Percentiles rank a stretch among this genome's conserved stretches.
phyloP scores from a whole-genome alignment of 2,888 invertebrate species.

The Sturmia bella region DNA sequence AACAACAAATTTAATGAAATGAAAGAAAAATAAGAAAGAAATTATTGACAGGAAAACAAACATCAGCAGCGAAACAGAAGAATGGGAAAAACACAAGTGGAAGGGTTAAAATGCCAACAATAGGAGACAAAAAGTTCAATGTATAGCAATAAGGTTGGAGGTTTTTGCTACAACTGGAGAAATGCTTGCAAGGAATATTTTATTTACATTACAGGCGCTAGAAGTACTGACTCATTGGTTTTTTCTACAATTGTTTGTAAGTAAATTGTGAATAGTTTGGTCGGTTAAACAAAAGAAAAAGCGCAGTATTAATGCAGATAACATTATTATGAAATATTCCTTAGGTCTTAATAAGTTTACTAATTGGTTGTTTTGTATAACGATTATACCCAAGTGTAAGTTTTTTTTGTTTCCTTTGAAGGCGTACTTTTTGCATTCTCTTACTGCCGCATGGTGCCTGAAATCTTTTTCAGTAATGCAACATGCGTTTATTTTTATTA shows the following conservation, averaged over 20 bases:
- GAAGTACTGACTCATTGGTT: background rate
- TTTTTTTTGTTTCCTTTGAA: no score
- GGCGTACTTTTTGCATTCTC: no score
- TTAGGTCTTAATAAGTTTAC: no score
- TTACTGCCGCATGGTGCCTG: no score
- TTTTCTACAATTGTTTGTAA: background rate
- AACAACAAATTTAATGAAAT: constrained; percentile 19
- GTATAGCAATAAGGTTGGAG: constrained; percentile 62
- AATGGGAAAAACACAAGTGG: constrained; percentile 39
- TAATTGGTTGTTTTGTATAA: no score
- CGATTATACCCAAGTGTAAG: no score
- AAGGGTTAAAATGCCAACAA: constrained; percentile 54
- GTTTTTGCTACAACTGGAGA: constrained; percentile 35
- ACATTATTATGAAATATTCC: no score
- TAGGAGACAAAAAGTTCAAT: constrained; percentile 57
- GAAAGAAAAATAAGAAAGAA: constrained; percentile 17
- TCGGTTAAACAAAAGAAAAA: no score
- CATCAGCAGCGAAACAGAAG: constrained; percentile 31
- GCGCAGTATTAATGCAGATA: no score
- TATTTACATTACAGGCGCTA: background rate
- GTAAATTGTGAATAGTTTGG: no score
- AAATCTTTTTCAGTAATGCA: no score
- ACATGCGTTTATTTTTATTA: no score
- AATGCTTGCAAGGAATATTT: background rate
- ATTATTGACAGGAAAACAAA: constrained; percentile 58